Percentiles rank a stretch among this genome's conserved stretches.
Evolutionary conservation across 64 coral and sea anemone genomes (phyloP).

Genomic region (Actinia equina): DNA sequence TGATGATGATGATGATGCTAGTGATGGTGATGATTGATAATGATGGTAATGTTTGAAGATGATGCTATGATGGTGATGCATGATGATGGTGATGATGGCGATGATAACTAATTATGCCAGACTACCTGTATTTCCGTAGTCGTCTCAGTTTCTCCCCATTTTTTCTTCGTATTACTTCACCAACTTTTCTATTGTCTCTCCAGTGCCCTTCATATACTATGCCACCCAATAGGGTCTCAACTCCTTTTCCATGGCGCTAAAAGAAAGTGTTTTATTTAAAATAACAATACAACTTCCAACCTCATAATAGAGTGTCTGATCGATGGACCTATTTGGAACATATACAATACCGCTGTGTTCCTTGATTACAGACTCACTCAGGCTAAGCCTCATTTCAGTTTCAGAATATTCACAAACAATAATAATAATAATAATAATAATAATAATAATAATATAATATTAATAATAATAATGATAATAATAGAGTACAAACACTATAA

Average conservation of each 20-base stretch:
- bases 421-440: no score
- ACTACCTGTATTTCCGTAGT: constrained; percentile 38
- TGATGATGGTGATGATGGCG: not conserved
- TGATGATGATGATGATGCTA: no score
- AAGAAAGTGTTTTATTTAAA: not conserved
- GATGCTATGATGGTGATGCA: not conserved
- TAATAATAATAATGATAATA: no score
- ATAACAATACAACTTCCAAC: no score
- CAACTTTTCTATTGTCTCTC: constrained; percentile 86
- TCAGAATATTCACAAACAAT: no score
- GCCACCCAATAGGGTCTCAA: constrained; percentile 50
- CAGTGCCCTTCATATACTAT: constrained; percentile 74
- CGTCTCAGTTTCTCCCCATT: constrained; percentile 32
- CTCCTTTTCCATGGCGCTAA: constrained; percentile 82
- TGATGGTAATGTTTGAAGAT: not conserved
- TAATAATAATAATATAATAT: no score
- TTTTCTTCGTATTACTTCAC: constrained; percentile 47
- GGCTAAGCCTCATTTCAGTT: no score
- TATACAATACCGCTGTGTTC: no score
- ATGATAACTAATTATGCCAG: not conserved
- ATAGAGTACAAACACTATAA: no score
- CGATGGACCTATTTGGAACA: no score
- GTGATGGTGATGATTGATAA: not conserved
- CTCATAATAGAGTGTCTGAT: no score
- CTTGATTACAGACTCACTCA: no score